These are phyloP conservation scores for Zeuzera pyrina DNA, from an alignment of 2,888 invertebrate species.

Conservation along the genomic window DNA sequence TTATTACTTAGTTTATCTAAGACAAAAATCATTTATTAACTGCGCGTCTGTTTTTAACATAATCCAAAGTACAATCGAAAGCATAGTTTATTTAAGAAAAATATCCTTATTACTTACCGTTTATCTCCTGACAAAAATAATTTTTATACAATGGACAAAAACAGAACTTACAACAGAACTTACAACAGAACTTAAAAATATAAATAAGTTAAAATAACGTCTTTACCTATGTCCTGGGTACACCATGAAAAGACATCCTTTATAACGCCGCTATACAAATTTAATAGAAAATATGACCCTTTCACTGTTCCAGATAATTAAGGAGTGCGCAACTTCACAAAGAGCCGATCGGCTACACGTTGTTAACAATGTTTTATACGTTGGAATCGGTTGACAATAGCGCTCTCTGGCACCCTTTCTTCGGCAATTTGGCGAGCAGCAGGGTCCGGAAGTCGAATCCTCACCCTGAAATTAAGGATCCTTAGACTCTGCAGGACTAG, in stretches of 20 bases:
- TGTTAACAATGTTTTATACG: slow-evolving; percentile 63
- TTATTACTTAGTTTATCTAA: no score
- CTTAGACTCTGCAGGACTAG: slow-evolving; percentile 54
- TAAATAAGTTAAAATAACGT: no score
- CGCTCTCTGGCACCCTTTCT: slow-evolving; percentile 60
- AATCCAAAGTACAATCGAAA: no score
- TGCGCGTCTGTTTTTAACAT: no score
- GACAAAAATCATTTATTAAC: no score
- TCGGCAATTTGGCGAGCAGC: slow-evolving; percentile 65
- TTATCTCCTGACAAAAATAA: no score
- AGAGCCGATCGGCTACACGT: slow-evolving; percentile 61
- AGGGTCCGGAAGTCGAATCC: slow-evolving; percentile 58
- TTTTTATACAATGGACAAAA: no score
- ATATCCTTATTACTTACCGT: no score
- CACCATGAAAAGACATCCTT: slow-evolving; percentile 40
- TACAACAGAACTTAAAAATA: no score
- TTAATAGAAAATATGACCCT: slow-evolving; percentile 73
- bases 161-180: no score
- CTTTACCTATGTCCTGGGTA: no score
- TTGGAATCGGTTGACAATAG: slow-evolving; percentile 69
- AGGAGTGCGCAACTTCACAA: slow-evolving; percentile 63
- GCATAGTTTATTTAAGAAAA: no score
- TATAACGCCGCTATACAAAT: slow-evolving; percentile 45
- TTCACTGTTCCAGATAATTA: slow-evolving; percentile 69
- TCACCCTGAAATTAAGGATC: slow-evolving; percentile 57